phyloP scores from a whole-genome alignment of 2,888 invertebrate species.

The Aphidoletes aphidimyza region DNA sequence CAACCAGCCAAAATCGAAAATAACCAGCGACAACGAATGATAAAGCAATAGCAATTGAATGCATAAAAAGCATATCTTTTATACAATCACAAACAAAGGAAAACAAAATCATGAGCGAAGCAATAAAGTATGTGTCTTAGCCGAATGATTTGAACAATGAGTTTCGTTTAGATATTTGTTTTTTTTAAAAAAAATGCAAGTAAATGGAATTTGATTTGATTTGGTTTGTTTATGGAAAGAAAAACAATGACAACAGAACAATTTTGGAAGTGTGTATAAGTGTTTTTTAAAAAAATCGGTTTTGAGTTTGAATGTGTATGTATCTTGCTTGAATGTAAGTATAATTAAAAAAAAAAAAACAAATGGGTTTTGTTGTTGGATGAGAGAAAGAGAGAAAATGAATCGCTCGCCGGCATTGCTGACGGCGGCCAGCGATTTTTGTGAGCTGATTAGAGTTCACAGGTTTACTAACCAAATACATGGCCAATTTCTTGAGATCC shows the following conservation, averaged over 20 bases:
- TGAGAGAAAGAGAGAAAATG: constrained; percentile 18
- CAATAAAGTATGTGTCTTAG: constrained; percentile 9
- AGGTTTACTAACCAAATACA: constrained; percentile 75
- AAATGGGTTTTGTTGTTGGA: neutral
- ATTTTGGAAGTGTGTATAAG: neutral
- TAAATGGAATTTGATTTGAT: constrained; percentile 16
- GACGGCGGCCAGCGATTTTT: neutral
- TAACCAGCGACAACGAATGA: neutral
- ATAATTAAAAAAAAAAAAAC: neutral
- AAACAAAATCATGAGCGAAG: neutral
- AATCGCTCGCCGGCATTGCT: neutral
- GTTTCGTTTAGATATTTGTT: neutral
- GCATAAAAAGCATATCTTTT: neutral
- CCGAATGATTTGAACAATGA: constrained; percentile 27
- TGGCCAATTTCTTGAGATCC: constrained; percentile 79
- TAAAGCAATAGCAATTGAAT: neutral
- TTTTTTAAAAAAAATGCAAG: neutral
- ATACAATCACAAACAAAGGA: neutral
- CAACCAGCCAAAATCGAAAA: constrained; percentile 26
- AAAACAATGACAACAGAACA: constrained; percentile 38
- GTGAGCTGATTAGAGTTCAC: neutral
- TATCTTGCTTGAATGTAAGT: neutral
- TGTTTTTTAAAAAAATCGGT: constrained; percentile 7
- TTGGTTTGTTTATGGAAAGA: neutral
- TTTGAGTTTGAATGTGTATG: constrained; percentile 36